These are phyloP conservation scores for Drosophila leonis DNA, from an alignment of 2,888 invertebrate species.

Conservation along the genomic window DNA sequence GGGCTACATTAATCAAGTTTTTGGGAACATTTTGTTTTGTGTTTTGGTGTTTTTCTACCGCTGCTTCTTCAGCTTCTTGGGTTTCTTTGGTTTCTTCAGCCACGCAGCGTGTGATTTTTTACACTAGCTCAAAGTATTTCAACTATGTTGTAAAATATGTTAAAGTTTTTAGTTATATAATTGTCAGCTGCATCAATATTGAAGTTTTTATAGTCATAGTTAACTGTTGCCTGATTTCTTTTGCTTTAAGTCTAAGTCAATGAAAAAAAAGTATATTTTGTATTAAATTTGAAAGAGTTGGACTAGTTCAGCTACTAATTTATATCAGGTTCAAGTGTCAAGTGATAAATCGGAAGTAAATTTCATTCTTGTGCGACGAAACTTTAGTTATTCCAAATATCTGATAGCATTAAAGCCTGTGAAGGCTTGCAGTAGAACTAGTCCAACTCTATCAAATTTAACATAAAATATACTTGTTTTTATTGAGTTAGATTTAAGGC, in stretches of 20 bases:
- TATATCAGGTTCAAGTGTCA: not conserved
- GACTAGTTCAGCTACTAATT: not conserved
- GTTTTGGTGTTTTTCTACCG: not conserved
- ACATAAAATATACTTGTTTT: too few relatives aligned
- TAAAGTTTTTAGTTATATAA: not conserved
- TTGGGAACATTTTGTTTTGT: slow-evolving; percentile 35
- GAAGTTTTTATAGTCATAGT: not conserved
- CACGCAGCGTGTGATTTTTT: slow-evolving; percentile 23
- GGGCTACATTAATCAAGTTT: slow-evolving; percentile 63
- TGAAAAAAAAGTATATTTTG: too few relatives aligned
- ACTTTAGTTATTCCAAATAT: not conserved
- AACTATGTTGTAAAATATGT: not conserved
- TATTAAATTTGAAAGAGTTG: not conserved
- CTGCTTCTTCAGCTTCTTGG: not conserved
- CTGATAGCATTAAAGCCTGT: too few relatives aligned
- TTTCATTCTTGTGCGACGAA: not conserved
- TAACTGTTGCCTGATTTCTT: not conserved
- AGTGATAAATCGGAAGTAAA: not conserved
- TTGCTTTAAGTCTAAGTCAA: not conserved
- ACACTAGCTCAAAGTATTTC: not conserved
- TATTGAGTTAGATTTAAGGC: too few relatives aligned
- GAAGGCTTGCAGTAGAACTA: too few relatives aligned
- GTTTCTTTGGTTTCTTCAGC: slow-evolving; percentile 8
- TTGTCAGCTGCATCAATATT: not conserved
- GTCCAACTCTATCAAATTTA: too few relatives aligned